Evolutionary conservation across 2,888 invertebrate genomes (phyloP).

Genomic region (Alviniconcha strummeri): DNA sequence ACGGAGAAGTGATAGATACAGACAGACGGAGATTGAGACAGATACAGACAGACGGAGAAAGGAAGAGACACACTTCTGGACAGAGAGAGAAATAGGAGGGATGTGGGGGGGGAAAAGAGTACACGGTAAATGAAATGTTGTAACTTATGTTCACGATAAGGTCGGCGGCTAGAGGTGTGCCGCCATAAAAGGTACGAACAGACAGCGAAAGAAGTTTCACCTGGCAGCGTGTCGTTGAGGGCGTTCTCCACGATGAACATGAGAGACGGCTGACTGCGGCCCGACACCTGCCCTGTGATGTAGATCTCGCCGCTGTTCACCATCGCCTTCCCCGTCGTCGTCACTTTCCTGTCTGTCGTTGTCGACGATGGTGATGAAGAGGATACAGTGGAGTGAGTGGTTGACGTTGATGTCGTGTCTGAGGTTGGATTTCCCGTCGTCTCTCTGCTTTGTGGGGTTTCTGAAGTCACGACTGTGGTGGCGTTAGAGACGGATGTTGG

Average conservation of each 20-base stretch:
- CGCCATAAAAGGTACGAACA: not conserved
- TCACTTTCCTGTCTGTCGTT: not conserved
- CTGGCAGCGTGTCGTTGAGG: not conserved
- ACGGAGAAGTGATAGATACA: too few species aligned
- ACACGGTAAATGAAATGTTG: too few species aligned
- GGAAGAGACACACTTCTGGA: too few species aligned
- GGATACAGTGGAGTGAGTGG: not conserved
- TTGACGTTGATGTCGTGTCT: not conserved
- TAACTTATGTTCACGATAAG: too few species aligned
- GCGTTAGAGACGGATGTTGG: not conserved
- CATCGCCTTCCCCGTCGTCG: not conserved
- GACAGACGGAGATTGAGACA: too few species aligned
- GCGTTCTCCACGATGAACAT: not conserved
- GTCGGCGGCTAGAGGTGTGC: too few species aligned
- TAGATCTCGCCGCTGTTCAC: constrained; percentile 6
- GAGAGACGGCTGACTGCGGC: not conserved
- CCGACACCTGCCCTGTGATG: constrained; percentile 7
- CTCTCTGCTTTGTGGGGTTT: not conserved
- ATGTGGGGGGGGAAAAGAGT: too few species aligned
- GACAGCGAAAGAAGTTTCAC: not conserved
- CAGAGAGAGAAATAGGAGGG: too few species aligned
- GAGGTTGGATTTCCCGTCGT: not conserved
- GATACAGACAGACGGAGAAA: too few species aligned
- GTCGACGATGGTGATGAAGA: constrained; percentile 5
- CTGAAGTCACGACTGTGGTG: constrained; percentile 7